A percentile compares a stretch with the other conserved stretches of the same genome.
phyloP scores from a whole-genome alignment of 2,888 invertebrate genomes.

The Monochamus alternatus region DNA sequence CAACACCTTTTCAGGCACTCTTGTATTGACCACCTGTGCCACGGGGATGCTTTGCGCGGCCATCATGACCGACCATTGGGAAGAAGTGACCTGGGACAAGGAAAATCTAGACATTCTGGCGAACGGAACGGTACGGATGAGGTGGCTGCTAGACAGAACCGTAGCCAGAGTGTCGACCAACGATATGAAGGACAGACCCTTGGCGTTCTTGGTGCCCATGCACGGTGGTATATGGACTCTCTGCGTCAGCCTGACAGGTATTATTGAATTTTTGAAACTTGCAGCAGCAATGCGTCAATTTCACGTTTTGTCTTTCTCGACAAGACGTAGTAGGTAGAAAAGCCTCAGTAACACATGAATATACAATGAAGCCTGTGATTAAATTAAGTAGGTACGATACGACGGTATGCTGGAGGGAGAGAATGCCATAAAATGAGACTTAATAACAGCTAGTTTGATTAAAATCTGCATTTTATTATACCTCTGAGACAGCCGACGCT shows the following conservation, averaged over 20 bases:
- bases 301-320: too few relatives aligned
- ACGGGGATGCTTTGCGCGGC: constrained; percentile 88
- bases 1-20: constrained; percentile 64
- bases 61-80: constrained; percentile 94
- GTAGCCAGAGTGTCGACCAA: constrained; percentile 76
- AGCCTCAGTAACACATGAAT: neutral
- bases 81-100: constrained; percentile 87
- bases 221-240: constrained; percentile 94
- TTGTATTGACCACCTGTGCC: constrained; percentile 82
- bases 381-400: neutral
- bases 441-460: neutral
- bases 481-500: neutral
- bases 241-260: constrained; percentile 87
- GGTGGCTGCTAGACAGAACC: constrained; percentile 85
- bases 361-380: neutral
- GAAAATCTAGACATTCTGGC: constrained; percentile 74
- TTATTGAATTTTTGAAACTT: too few relatives aligned
- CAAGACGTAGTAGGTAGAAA: too few relatives aligned
- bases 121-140: constrained; percentile 74
- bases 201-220: constrained; percentile 87
- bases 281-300: too few relatives aligned
- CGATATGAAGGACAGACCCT: constrained; percentile 60
- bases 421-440: neutral
- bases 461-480: constrained; percentile 9
- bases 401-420: neutral